Percentiles rank a stretch among this genome's conserved stretches.
phyloP scores from a whole-genome alignment of 2,888 invertebrate genomes.

The Philereme vetulata region DNA sequence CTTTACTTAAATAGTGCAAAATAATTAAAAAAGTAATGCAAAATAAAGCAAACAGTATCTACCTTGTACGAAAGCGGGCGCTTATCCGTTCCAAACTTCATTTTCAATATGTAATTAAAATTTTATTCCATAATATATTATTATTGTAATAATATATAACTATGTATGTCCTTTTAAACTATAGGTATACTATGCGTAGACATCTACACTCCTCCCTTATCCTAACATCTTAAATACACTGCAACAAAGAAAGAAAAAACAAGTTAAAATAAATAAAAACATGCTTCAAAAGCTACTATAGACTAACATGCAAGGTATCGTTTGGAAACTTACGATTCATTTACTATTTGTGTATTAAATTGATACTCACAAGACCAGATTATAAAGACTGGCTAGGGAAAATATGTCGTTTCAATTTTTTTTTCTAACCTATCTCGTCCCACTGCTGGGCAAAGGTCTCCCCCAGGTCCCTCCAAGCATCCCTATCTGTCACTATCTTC shows the following conservation, averaged over 20 bases:
- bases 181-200: constrained; percentile 80
- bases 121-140: constrained; percentile 78
- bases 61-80: constrained; percentile 77
- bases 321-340: no score
- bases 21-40: constrained; percentile 46
- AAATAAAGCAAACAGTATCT: constrained; percentile 57
- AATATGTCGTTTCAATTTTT: no score
- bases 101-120: constrained; percentile 57
- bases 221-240: constrained; percentile 82
- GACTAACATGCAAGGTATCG: constrained; percentile 11
- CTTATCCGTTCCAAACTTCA: constrained; percentile 69
- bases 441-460: no score
- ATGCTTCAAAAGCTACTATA: constrained; percentile 12
- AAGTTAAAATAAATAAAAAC: constrained; percentile 60
- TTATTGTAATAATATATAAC: constrained; percentile 83
- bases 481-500: no score
- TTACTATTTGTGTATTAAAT: no score
- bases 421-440: no score
- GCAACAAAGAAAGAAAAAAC: constrained; percentile 73
- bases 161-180: constrained; percentile 82
- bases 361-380: no score
- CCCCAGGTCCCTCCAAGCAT: no score
- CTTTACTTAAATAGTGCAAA: constrained; percentile 6
- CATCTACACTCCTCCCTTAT: constrained; percentile 80
- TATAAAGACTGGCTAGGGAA: no score